A percentile compares a stretch with the other conserved stretches of the same genome.
Conservation (phyloP, 2,797 vertebrate species). For the Thalassophryne amazonica region DNA sequence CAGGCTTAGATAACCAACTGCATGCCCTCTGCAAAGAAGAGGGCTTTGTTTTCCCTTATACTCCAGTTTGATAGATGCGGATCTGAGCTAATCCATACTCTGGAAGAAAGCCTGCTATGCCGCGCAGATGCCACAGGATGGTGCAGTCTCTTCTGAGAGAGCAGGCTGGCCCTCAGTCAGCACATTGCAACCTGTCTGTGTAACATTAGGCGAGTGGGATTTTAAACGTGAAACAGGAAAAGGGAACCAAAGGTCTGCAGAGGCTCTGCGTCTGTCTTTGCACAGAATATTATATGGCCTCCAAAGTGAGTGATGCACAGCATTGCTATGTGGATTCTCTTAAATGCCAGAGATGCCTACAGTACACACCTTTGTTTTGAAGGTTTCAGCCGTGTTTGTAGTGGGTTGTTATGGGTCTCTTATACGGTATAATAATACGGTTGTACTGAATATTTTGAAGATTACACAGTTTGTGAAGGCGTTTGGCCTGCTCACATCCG, state of each 20-base stretch:
- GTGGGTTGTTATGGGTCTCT: slow-evolving; percentile 24
- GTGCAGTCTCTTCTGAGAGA: slow-evolving; percentile 54
- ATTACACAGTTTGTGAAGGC: slow-evolving; percentile 61
- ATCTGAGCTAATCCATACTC: slow-evolving; percentile 42
- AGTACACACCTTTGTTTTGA: slow-evolving; percentile 40
- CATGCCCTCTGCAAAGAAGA: slow-evolving; percentile 28
- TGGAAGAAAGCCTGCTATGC: slow-evolving; percentile 33
- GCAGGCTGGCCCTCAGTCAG: slow-evolving; percentile 45
- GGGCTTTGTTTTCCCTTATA: slow-evolving; percentile 47
- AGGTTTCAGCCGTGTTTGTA: slow-evolving; percentile 30
- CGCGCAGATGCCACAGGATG: slow-evolving; percentile 59
- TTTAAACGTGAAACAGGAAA: slow-evolving; percentile 59
- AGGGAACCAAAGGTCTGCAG: slow-evolving; percentile 37
- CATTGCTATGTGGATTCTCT: slow-evolving; percentile 15
- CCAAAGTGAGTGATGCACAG: neutral
- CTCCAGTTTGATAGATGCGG: slow-evolving; percentile 50
- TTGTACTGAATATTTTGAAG: slow-evolving; percentile 52
- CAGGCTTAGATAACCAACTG: slow-evolving; percentile 50
- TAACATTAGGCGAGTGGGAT: slow-evolving; percentile 74
- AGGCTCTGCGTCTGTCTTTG: slow-evolving; percentile 24
- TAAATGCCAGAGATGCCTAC: slow-evolving; percentile 8
- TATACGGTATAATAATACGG: slow-evolving; percentile 49
- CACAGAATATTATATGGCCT: slow-evolving; percentile 3
- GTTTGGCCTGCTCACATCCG: slow-evolving; percentile 54
- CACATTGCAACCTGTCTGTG: slow-evolving; percentile 56